Conservation (phyloP, 2,888 invertebrate genomes). For the Cistogaster globosa region DNA sequence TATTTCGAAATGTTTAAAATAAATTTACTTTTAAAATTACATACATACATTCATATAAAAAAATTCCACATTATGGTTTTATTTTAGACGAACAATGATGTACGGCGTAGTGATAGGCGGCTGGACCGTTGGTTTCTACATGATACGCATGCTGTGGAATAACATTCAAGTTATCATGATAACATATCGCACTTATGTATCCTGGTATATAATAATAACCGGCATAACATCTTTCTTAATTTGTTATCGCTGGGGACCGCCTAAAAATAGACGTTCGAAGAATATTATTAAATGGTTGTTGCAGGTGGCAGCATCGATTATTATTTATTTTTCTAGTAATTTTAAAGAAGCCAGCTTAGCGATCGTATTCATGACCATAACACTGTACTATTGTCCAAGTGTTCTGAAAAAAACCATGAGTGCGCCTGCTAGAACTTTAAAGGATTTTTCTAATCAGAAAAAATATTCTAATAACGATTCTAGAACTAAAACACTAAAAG, state of each 20-base stretch:
- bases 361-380: conserved; percentile 85
- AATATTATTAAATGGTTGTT: conserved; percentile 95
- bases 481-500: conserved; percentile 90
- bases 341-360: conserved; percentile 90
- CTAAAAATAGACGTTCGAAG: conserved; percentile 91
- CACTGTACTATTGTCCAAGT: conserved; percentile 87
- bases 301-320: conserved; percentile 88
- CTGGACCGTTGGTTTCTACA: conserved; percentile 89
- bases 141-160: conserved; percentile 90
- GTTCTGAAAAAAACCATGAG: conserved; percentile 68
- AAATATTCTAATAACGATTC: conserved; percentile 88
- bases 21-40: too few relatives aligned
- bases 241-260: conserved; percentile 95
- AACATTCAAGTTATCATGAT: conserved; percentile 88
- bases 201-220: conserved; percentile 88
- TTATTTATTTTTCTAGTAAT: conserved; percentile 92
- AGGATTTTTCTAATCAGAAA: conserved; percentile 86
- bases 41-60: too few relatives aligned
- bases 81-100: conserved; percentile 87
- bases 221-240: conserved; percentile 91
- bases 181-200: conserved; percentile 89
- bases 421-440: conserved; percentile 86
- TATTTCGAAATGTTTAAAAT: too few relatives aligned
- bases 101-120: conserved; percentile 91
- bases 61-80: too few relatives aligned